Percentiles rank a stretch among this genome's conserved stretches.
Conservation (phyloP, 1,140 invertebrate genomes). For the Pseudobourletiella spinata region DNA sequence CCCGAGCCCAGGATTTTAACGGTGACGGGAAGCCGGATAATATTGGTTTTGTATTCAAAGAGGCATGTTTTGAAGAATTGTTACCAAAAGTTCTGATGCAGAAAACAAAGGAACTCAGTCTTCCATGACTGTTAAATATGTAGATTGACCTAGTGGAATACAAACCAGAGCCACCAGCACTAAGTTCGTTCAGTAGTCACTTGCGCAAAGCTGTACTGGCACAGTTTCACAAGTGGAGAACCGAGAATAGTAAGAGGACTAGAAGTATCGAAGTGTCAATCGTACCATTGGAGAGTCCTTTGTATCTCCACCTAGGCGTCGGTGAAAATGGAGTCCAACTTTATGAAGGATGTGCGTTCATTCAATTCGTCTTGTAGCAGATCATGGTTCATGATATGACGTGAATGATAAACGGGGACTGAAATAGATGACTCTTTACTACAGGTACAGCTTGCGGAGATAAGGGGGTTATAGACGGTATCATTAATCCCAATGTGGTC, state of each 20-base stretch:
- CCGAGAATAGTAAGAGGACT: background rate
- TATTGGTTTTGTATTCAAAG: background rate
- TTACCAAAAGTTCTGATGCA: background rate
- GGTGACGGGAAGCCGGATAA: conserved; percentile 2
- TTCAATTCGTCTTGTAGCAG: background rate
- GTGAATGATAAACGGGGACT: background rate
- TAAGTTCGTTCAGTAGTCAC: too few species aligned
- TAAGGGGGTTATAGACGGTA: background rate
- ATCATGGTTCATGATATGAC: background rate
- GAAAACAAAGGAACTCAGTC: background rate
- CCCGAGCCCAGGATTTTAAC: conserved; percentile 1
- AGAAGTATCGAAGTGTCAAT: background rate
- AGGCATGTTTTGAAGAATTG: background rate
- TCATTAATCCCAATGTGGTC: conserved; percentile 4
- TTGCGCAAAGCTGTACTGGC: background rate
- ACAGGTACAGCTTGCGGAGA: background rate
- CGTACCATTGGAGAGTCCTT: background rate
- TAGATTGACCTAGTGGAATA: too few species aligned
- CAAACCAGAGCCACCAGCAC: too few species aligned
- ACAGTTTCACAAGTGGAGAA: background rate
- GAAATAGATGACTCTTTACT: background rate
- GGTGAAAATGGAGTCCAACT: background rate
- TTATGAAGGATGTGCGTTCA: background rate
- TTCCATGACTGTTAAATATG: background rate
- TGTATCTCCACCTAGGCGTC: background rate